These are phyloP conservation scores for Alfaro cultratus DNA, from an alignment of 2,797 vertebrate species.

Conservation along the genomic window DNA sequence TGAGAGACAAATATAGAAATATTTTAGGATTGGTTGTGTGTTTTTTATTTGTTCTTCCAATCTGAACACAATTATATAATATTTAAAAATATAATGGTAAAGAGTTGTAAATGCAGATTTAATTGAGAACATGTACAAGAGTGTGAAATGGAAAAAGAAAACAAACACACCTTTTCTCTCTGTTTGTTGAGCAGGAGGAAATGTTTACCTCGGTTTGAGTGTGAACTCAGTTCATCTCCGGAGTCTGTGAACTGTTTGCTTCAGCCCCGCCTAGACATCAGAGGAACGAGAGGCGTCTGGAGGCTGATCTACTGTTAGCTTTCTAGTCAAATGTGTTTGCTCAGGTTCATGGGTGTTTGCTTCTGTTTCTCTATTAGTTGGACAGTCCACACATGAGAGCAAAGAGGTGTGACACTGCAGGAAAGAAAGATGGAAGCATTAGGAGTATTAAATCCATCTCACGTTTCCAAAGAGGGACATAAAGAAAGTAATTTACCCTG, in stretches of 20 bases:
- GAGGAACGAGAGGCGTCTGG: constrained; percentile 60
- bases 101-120: background rate
- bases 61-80: background rate
- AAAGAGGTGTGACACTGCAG: constrained; percentile 1
- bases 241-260: constrained; percentile 74
- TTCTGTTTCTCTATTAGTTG: constrained; percentile 37
- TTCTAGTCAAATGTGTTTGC: constrained; percentile 70
- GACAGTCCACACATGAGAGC: constrained; percentile 38
- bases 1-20: constrained; percentile 40
- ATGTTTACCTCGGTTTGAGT: constrained; percentile 10
- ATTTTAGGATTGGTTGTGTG: constrained; percentile 17
- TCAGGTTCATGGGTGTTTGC: constrained; percentile 52
- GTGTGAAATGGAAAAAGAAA: background rate
- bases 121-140: constrained; percentile 8
- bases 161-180: constrained; percentile 18
- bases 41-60: background rate
- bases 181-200: constrained; percentile 8
- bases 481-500: constrained; percentile 46
- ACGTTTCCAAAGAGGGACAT: constrained; percentile 67
- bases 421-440: background rate
- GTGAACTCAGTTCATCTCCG: constrained; percentile 51
- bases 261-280: constrained; percentile 42
- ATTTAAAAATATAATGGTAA: background rate
- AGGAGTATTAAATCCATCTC: constrained; percentile 1
- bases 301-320: constrained; percentile 68